phyloP scores from a whole-genome alignment of 1,140 invertebrate genomes.

The Tenebrio molitor region DNA sequence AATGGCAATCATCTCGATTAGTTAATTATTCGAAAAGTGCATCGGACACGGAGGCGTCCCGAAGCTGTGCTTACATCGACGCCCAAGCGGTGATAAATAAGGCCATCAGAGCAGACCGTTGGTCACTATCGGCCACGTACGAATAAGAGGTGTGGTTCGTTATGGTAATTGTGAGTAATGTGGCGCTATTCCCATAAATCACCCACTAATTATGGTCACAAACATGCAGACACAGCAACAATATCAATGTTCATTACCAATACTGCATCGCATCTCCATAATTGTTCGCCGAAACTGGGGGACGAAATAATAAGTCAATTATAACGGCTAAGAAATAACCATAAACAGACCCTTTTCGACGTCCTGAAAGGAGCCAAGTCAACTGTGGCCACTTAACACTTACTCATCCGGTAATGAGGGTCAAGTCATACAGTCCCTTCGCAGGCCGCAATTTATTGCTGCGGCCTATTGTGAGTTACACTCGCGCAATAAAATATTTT shows the following conservation, averaged over 20 bases:
- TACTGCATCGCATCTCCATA: slow-evolving; percentile 52
- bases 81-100: slow-evolving; percentile 53
- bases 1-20: slow-evolving; percentile 2
- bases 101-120: slow-evolving; percentile 41
- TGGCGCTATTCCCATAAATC: slow-evolving; percentile 61
- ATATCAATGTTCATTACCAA: slow-evolving; percentile 63
- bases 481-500: slow-evolving; percentile 17
- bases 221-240: slow-evolving; percentile 61
- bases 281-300: background rate
- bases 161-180: slow-evolving; percentile 65
- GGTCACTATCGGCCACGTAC: slow-evolving; percentile 56
- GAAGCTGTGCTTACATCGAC: background rate
- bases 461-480: slow-evolving; percentile 10
- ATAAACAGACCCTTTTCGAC: background rate
- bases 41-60: background rate
- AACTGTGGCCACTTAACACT: slow-evolving; percentile 25
- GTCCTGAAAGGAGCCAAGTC: background rate
- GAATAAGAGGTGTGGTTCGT: slow-evolving; percentile 62
- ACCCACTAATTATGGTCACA: slow-evolving; percentile 61
- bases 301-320: background rate
- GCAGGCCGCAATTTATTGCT: slow-evolving; percentile 1
- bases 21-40: slow-evolving; percentile 48
- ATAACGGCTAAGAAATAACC: background rate
- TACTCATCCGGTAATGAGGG: slow-evolving; percentile 30
- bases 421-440: slow-evolving; percentile 25